Evolutionary conservation across 2,113 vertebrate species (phyloP), one percentile per base, ranked within the genome.

Genomic region (Lasiurus borealis): DNA sequence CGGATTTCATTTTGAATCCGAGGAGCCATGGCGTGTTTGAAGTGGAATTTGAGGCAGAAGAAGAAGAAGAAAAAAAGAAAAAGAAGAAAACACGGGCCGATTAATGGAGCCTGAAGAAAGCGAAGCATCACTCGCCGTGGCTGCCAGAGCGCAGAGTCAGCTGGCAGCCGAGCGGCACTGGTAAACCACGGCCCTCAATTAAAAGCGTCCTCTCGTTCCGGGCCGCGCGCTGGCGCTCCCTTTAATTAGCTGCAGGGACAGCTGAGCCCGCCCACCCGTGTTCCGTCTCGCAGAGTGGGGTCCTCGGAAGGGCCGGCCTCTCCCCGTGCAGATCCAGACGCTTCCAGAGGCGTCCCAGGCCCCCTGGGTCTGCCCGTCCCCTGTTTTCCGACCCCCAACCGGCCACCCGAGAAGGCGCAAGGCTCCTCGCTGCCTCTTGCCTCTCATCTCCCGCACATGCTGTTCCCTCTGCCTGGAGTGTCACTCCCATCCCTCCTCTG

Each of bases 21-120:
- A 96, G 96, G 86, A 95, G 52, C 81, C 6, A 44, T 88, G 72
- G 84, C 16, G 2, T 92, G 90, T 95, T 88, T 90, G 90, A 93
- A 95, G 96, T 82, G 59, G 92, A 93, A 89, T 95, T 90, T 93
- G 96, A 95, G 87, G 93, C 87, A 89, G 92, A 87, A 93, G 96
- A 40, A 40, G 40, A 40, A 40, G 88, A n/a, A n/a, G n/a, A n/a
- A n/a, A 59, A 62, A 92, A 95, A n/a, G n/a, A n/a, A n/a, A n/a
- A n/a, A n/a, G n/a, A n/a, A n/a, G n/a, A n/a, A n/a, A n/a, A n/a
- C n/a, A n/a, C 48, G 92, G 93, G 84, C 93, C 95, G 92, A 96
- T 93, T 72, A 95, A 94, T 82, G 96, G 93, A 85, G 96, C 95
- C 72, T 94, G 94, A 96, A 95, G 95, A 72, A 80, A 93, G 83